A percentile compares a stretch with the other conserved stretches of the same genome.
Conservation (phyloP, 2,888 invertebrate genomes). For the Cephus nigrinus region DNA sequence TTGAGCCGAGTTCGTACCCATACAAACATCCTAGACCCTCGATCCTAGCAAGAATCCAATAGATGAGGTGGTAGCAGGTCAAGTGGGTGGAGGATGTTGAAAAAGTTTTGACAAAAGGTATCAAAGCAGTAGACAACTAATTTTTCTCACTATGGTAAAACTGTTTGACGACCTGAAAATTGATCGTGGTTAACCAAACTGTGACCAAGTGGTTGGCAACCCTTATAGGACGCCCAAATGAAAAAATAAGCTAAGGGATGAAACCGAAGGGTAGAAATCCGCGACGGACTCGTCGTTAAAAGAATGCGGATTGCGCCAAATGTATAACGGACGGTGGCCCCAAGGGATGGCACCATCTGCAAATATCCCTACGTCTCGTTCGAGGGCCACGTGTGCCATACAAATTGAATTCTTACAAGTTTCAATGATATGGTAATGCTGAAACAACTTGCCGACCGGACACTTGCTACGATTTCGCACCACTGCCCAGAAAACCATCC, state of each 20-base stretch:
- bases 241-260: not conserved
- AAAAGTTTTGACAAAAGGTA: not conserved
- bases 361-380: constrained; percentile 44
- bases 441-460: constrained; percentile 47
- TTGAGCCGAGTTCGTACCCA: not conserved
- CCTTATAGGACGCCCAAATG: not conserved
- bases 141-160: not conserved
- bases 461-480: constrained; percentile 34
- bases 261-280: not conserved
- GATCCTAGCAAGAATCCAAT: not conserved
- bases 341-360: constrained; percentile 46
- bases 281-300: not conserved
- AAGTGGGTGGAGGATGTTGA: not conserved
- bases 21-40: not conserved
- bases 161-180: not conserved
- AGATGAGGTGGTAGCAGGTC: not conserved
- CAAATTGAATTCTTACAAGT: constrained; percentile 50
- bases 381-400: constrained; percentile 45
- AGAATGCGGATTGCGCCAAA: not conserved
- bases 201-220: not conserved
- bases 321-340: constrained; percentile 43
- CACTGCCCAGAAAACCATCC: not conserved
- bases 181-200: not conserved
- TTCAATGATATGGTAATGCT: constrained; percentile 48
- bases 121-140: not conserved